These are phyloP conservation scores for Bursaphelenchus mucronatus DNA, from an alignment of 1,140 invertebrate genomes.

Conservation along the genomic window DNA sequence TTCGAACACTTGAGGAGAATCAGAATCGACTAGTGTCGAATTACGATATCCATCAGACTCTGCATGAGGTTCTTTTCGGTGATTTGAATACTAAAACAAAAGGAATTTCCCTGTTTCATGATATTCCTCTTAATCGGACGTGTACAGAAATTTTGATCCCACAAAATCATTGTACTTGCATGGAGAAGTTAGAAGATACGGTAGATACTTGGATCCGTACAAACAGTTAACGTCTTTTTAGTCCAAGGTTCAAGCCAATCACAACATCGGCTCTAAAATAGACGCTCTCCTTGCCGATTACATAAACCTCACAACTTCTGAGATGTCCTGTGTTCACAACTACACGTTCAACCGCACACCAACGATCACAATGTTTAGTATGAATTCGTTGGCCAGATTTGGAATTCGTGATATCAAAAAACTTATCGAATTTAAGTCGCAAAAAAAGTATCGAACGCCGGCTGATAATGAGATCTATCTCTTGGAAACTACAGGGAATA, in stretches of 20 bases:
- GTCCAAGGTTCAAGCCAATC: neutral
- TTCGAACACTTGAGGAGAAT: neutral
- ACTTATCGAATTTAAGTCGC: too few relatives aligned
- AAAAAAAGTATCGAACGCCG: too few relatives aligned
- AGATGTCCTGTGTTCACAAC: constrained; percentile 7
- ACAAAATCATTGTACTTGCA: constrained; percentile 44
- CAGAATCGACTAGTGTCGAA: constrained; percentile 40
- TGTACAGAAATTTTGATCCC: constrained; percentile 39
- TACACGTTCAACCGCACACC: neutral
- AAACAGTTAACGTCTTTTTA: constrained; percentile 5
- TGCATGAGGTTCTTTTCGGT: constrained; percentile 43
- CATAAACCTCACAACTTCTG: neutral
- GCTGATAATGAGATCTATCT: too few relatives aligned
- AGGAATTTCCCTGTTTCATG: constrained; percentile 41
- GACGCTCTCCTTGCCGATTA: constrained; percentile 2
- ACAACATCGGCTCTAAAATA: neutral
- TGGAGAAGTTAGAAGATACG: constrained; percentile 14
- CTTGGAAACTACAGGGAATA: too few relatives aligned
- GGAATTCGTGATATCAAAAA: neutral
- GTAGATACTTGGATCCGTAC: too few relatives aligned
- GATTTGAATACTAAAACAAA: constrained; percentile 11
- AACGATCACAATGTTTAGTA: neutral
- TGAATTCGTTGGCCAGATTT: constrained; percentile 10
- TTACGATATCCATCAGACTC: constrained; percentile 51
- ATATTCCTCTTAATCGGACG: constrained; percentile 40